Percentiles rank a stretch among this genome's conserved stretches.
Conservation (phyloP, 2,797 vertebrate species). For the Labeo calbasu region DNA sequence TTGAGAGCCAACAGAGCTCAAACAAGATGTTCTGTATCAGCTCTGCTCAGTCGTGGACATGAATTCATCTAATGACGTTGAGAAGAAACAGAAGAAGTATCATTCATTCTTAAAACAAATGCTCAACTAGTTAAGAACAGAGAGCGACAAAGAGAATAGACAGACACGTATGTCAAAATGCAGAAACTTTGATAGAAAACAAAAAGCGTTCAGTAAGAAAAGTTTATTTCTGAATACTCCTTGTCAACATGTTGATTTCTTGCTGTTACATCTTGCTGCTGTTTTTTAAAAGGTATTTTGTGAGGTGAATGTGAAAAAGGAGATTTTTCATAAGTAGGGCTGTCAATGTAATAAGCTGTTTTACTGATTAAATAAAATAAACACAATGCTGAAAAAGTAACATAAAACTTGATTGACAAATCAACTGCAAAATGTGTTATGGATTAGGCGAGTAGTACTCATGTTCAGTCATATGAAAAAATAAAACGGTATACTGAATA, state of each 20-base stretch:
- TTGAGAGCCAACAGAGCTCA: slow-evolving; percentile 46
- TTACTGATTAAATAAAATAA: slow-evolving; percentile 6
- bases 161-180: not conserved
- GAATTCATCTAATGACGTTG: slow-evolving; percentile 48
- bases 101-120: slow-evolving; percentile 9
- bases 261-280: slow-evolving; percentile 55
- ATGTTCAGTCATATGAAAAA: not conserved
- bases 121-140: not conserved
- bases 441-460: not conserved
- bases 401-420: not conserved
- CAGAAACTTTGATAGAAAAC: not conserved
- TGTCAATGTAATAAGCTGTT: not conserved
- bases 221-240: slow-evolving; percentile 65
- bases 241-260: slow-evolving; percentile 52
- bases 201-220: slow-evolving; percentile 50
- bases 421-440: not conserved
- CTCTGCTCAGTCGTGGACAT: slow-evolving; percentile 22
- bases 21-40: slow-evolving; percentile 56
- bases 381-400: not conserved
- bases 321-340: slow-evolving; percentile 2
- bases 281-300: slow-evolving; percentile 57
- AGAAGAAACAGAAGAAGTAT: slow-evolving; percentile 19
- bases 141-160: not conserved
- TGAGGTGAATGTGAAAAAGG: slow-evolving; percentile 56
- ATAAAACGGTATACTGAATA: not conserved